Evolutionary conservation across 2,888 invertebrate genomes (phyloP), one percentile per base, ranked within the genome.

Genomic region (Polydrusus tereticollis): DNA sequence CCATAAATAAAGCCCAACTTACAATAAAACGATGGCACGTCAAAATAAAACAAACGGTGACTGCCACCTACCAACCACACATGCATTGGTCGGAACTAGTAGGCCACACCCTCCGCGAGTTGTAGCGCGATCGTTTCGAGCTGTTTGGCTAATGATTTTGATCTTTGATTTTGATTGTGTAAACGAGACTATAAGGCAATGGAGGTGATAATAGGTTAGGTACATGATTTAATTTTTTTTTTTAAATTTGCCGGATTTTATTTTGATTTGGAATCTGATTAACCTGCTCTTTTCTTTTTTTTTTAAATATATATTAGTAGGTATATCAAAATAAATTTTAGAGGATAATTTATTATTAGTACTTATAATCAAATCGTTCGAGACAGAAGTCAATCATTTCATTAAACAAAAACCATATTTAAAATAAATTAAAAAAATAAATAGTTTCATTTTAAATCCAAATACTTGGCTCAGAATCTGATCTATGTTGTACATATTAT

Each of bases 1-100:
- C 79, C 81, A 83, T 83, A 83, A 83, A 83, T 83, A 83, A 82
- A 77, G 68, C 45, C 78, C 76, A 68, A 60, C 77, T 76, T 72
- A 78, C 78, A 81, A 83, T 81, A 81, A 82, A 81, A 80, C 73
- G 76, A 69, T 60, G 69, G 76, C 75, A 78, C 77, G 78, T 79
- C 79, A 79, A 78, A 67, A 78, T 77, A 79, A 80, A 77, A 78
- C 74, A 64, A 77, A 76, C 67, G 72, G 77, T 63, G 75, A 72
- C 71, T 72, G 74, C 77, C 78, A 77, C 77, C 77, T 76, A 76
- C 75, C 72, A 59, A 47, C 57, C 38, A 59, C 38, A 52, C n/a
- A 52, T 36, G 14, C 45, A 77, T 77, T 76, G 76, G 75, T 58
- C 52, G 41, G 59, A 7, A 20, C 10, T 14, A 16, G 36, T 10